Evolutionary conservation across 2,113 vertebrate genomes (phyloP), one percentile per base, ranked within the genome.

Genomic region (Strix aluco): DNA sequence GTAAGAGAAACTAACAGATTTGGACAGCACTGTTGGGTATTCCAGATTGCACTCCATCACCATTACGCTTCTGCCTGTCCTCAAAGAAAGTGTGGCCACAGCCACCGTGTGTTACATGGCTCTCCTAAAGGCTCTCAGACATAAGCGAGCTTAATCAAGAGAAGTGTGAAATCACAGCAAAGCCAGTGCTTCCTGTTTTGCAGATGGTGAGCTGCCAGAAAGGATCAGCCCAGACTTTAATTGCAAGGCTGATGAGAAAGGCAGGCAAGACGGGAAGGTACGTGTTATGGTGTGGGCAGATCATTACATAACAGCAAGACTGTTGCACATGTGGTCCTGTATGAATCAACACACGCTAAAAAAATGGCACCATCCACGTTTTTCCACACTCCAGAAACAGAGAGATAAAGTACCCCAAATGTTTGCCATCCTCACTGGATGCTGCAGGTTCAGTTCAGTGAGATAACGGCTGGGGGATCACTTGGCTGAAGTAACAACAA

Each of bases 131-230:
- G 95, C 86, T 89, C 91, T 71, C 77, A 62, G 78, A 66, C 91
- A 61, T 80, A 63, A 96, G 83, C 4, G 1, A 93, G 91, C 78
- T 92, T 90, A 57, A 90, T 92, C 95, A 91, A 88, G 91, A 49
- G 77, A 97, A 92, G 97, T 96, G 96, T 96, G 94, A 96, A 97
- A 97, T 96, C 94, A 67, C 94, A 96, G 92, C 81, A 90, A 94
- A 96, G 95, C 91, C 95, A 92, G 69, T 63, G 90, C 91, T 97
- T 88, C 94, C 92, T 61, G 6, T 83, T 96, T 52, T 96, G 78
- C 97, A 97, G 97, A 97, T 98, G 97, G 97, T 96, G 88, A 96
- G 95, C 94, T 97, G 95, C 96, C 97, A 97, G 95, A 85, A 97
- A 92, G 83, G 86, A 98, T 97, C 96, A 97, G 83, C 86, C 91